Conservation (phyloP, 2,888 invertebrate genomes). For the Philonicus albiceps region DNA sequence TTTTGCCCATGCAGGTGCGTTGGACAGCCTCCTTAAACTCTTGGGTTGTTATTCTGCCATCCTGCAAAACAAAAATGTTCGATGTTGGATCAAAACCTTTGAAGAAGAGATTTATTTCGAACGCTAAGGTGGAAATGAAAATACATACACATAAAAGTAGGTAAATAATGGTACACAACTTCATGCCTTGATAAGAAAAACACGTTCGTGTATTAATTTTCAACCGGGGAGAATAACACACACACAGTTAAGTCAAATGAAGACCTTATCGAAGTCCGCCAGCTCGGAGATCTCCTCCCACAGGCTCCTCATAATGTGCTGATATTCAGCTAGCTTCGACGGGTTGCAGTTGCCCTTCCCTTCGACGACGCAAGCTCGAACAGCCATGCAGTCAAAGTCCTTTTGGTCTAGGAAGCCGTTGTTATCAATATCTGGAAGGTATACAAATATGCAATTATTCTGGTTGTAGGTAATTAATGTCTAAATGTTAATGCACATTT, state of each 20-base stretch:
- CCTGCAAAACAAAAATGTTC: conserved; percentile 65
- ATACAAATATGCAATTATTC: neutral
- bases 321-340: conserved; percentile 77
- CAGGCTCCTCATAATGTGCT: conserved; percentile 81
- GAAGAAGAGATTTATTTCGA: neutral
- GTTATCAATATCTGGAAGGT: conserved; percentile 79
- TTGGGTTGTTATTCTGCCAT: conserved; percentile 80
- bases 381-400: conserved; percentile 83
- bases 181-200: conserved; percentile 39
- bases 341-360: conserved; percentile 83
- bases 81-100: neutral
- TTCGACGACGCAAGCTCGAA: conserved; percentile 81
- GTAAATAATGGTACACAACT: conserved; percentile 32
- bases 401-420: conserved; percentile 83
- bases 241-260: conserved; percentile 22
- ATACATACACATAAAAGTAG: conserved; percentile 34
- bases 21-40: conserved; percentile 84
- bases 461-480: neutral
- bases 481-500: neutral
- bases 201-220: conserved; percentile 22
- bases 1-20: conserved; percentile 79
- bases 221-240: neutral
- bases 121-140: conserved; percentile 4
- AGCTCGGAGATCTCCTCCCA: conserved; percentile 88
- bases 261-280: conserved; percentile 84